Base-by-base conservation (phyloP, 2,888 invertebrate genomes). In the Oscheius sp. region DNA sequence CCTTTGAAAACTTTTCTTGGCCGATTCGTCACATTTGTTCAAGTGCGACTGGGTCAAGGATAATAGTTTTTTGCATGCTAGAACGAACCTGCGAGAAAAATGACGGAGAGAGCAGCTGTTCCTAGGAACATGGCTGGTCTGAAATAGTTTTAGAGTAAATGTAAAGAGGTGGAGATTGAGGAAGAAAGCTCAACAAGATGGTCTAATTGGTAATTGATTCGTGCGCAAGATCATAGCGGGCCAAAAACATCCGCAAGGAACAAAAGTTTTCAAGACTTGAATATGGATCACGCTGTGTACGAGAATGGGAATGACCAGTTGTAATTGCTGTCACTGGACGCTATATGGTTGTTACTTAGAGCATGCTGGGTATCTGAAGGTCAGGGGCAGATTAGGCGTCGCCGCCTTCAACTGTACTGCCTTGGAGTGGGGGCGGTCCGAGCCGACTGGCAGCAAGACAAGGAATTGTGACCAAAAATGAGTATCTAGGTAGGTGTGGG, bases 321-420 rank as follows among this genome's bases (percentile, higher is more conserved):
- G 68, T 68, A 55, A 65, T 65, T 48, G 65, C 21, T 42, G 42
- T 42, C 42, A 42, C 42, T 55, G 68, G 68, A 68, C 53, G 68
- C 42, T 68, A 53, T 68, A 68, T 53, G 68, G 68, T 68, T 68
- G 68, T 68, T 68, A 68, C 68, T 68, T 68, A 68, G 68, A 68
- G 68, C 68, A 51, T 68, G 68, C 68, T 68, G 68, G 29, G 60
- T 32, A 53, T 33, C 53, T 55, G 68, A 68, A 68, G 68, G 68
- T 68, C 68, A 68, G 65, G 35, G 55, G 35, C 68, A 68, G 68
- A 68, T 68, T 68, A 68, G 68, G 68, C 68, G 55, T 68, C 68
- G 68, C 35, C 68, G 68, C 68, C 63, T 60, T 60, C 60, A 32
- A 51, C 65, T 68, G 68, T 68, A 68, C 68, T 68, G 68, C 55